Percentiles rank a stretch among this genome's conserved stretches.
Evolutionary conservation across 2,888 invertebrate species (phyloP).

Genomic region (Sycophila texana): DNA sequence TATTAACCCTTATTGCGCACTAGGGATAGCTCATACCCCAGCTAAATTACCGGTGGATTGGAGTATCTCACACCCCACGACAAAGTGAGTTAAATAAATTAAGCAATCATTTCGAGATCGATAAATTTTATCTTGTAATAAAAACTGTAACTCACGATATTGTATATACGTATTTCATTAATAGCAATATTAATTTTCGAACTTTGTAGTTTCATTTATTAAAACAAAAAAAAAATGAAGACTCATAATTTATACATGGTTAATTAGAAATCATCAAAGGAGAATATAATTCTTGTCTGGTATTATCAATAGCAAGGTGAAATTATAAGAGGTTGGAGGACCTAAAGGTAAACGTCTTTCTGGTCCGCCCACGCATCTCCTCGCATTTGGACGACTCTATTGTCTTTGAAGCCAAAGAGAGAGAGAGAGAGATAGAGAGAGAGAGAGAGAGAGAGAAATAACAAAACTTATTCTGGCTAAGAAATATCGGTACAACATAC

Average conservation of each 20-base stretch:
- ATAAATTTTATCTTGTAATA: no score
- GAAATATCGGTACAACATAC: conserved; percentile 28
- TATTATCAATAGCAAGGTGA: conserved; percentile 60
- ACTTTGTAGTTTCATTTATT: no score
- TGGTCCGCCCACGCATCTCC: conserved; percentile 61
- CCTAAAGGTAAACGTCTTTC: conserved; percentile 57
- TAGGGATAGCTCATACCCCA: background rate
- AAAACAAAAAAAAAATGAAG: background rate
- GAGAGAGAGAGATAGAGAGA: conserved; percentile 1
- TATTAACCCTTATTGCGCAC: no score
- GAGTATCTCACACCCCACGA: no score
- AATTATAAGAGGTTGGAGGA: conserved; percentile 57
- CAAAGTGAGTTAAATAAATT: background rate
- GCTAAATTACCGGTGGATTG: conserved; percentile 4
- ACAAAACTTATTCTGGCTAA: background rate
- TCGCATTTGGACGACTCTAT: conserved; percentile 64
- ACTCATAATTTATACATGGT: conserved; percentile 14
- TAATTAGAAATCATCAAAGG: conserved; percentile 38
- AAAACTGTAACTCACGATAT: no score
- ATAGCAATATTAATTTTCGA: no score
- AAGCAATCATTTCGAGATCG: background rate
- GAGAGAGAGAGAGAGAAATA: background rate
- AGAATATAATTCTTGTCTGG: conserved; percentile 28
- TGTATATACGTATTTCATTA: no score
- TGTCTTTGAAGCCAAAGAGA: conserved; percentile 59